These are phyloP conservation scores for Cuculus canorus DNA, from an alignment of 2,797 vertebrate genomes.

Conservation along the genomic window DNA sequence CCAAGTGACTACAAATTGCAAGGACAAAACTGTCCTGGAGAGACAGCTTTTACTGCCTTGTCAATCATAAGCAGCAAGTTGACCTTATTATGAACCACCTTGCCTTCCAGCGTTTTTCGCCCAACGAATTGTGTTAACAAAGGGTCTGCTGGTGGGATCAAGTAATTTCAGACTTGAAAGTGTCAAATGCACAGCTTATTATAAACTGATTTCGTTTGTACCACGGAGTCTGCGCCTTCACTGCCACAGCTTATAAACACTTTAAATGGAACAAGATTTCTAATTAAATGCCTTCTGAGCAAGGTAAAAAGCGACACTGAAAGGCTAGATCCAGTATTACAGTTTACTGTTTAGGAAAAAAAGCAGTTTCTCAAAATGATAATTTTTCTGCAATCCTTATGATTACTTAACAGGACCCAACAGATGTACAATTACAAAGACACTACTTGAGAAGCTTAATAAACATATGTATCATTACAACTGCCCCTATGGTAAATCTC, in stretches of 20 bases:
- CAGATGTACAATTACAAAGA: not conserved
- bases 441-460: not conserved
- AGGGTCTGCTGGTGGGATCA: not conserved
- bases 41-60: not conserved
- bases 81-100: not conserved
- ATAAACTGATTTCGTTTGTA: too few species aligned
- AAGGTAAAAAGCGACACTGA: not conserved
- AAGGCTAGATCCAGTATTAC: not conserved
- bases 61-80: not conserved
- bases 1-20: not conserved
- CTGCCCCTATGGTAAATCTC: not conserved
- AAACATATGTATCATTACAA: rapidly evolving
- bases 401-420: not conserved
- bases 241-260: not conserved
- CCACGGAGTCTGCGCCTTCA: too few species aligned
- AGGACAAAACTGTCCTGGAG: not conserved
- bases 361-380: not conserved
- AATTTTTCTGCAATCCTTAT: not conserved
- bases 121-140: not conserved
- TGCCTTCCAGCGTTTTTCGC: not conserved
- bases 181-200: not conserved
- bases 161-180: not conserved
- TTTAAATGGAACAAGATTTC: not conserved
- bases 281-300: not conserved
- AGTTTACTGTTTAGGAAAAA: not conserved